Evolutionary conservation across 2,797 vertebrate species (phyloP).

Genomic region (Artibeus jamaicensis): DNA sequence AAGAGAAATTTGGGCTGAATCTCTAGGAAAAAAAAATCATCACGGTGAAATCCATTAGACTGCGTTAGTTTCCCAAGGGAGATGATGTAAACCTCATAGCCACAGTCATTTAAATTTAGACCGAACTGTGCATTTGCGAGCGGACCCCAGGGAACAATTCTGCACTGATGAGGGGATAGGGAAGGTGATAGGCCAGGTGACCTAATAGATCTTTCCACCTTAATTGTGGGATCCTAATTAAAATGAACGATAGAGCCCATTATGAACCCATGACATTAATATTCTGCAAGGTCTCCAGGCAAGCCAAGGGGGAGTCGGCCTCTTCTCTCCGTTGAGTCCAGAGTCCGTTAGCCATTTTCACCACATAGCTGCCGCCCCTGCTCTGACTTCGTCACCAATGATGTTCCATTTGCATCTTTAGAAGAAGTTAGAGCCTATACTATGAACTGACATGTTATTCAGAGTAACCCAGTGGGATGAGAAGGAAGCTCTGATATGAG

Average conservation of each 20-base stretch:
- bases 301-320: background rate
- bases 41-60: constrained; percentile 76
- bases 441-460: background rate
- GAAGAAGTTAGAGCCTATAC: background rate
- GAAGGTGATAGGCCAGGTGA: constrained; percentile 48
- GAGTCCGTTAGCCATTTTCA: background rate
- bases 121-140: constrained; percentile 64
- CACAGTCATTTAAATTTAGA: constrained; percentile 81
- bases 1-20: constrained; percentile 71
- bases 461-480: background rate
- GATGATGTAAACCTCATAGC: constrained; percentile 71
- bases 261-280: constrained; percentile 43
- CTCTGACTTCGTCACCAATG: background rate
- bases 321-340: background rate
- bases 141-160: constrained; percentile 75
- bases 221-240: constrained; percentile 61
- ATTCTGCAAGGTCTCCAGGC: constrained; percentile 7
- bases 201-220: constrained; percentile 50
- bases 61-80: constrained; percentile 76
- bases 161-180: constrained; percentile 54
- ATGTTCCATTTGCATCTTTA: background rate
- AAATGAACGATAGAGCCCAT: constrained; percentile 65
- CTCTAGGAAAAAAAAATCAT: constrained; percentile 64
- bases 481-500: background rate
- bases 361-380: background rate